Evolutionary conservation across 2,797 vertebrate genomes (phyloP).

Genomic region (Antennarius maculatus): DNA sequence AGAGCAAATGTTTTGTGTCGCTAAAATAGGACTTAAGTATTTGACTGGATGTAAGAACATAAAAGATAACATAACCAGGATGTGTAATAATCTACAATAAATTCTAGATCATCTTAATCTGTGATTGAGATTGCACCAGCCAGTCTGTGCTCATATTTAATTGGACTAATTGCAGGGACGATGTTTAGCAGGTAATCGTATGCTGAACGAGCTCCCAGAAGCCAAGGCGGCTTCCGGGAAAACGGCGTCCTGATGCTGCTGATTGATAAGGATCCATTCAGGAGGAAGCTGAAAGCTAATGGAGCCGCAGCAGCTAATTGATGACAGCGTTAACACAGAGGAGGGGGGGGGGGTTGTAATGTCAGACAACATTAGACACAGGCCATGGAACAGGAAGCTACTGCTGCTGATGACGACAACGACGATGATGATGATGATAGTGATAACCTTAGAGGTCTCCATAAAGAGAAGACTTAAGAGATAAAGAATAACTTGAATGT

Average conservation of each 20-base stretch:
- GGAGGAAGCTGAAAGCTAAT: conserved; percentile 65
- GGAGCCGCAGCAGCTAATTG: conserved; percentile 62
- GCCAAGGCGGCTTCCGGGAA: conserved; percentile 43
- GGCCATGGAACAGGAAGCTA: conserved; percentile 28
- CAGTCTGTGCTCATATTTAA: conserved; percentile 16
- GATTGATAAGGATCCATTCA: conserved; percentile 40
- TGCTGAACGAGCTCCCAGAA: conserved; percentile 45
- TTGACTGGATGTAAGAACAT: too few relatives aligned
- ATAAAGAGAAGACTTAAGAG: not conserved
- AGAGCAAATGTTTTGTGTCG: too few relatives aligned
- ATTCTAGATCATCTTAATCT: not conserved
- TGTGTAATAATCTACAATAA: too few relatives aligned
- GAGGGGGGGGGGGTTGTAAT: conserved; percentile 21
- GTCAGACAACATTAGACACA: conserved; percentile 34
- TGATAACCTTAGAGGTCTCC: not conserved
- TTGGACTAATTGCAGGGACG: conserved; percentile 38
- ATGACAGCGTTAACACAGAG: conserved; percentile 53
- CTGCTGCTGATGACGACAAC: not conserved
- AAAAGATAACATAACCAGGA: too few relatives aligned
- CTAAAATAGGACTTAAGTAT: too few relatives aligned
- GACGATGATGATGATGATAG: too few relatives aligned
- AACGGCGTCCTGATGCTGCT: conserved; percentile 28
- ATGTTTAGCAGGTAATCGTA: conserved; percentile 8
- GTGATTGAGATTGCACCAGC: too few relatives aligned
- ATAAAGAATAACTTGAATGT: too few relatives aligned